phyloP scores from a whole-genome alignment of 2,797 vertebrate genomes.

The Hephaestus fuliginosus region DNA sequence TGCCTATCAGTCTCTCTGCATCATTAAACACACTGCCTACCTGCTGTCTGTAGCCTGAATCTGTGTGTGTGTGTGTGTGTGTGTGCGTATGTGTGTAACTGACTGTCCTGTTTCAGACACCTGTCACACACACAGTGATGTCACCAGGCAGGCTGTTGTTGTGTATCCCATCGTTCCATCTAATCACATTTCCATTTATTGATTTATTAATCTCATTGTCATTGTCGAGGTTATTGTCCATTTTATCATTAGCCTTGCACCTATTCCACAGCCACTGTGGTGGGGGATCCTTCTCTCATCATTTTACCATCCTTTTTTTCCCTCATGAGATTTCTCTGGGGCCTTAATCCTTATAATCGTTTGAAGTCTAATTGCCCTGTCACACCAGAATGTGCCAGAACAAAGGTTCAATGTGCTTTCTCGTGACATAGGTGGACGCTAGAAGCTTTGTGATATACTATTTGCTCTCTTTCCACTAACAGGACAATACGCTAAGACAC shows the following conservation, averaged over 20 bases:
- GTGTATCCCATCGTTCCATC: constrained; percentile 8
- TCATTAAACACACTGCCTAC: constrained; percentile 37
- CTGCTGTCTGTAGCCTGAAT: constrained; percentile 17
- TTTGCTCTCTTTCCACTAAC: neutral
- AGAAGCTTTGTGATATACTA: neutral
- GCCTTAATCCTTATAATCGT: constrained; percentile 18
- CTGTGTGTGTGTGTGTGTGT: neutral
- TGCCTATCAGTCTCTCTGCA: constrained; percentile 35
- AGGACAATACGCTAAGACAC: neutral
- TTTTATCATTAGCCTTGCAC: constrained; percentile 14
- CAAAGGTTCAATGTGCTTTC: neutral
- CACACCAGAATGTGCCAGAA: neutral
- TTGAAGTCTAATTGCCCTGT: constrained; percentile 19
- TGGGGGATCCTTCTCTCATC: neutral
- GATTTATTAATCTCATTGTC: constrained; percentile 32
- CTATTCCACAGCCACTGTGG: neutral
- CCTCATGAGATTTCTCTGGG: neutral
- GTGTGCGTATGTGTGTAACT: neutral
- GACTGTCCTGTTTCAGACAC: constrained; percentile 18
- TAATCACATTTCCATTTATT: constrained; percentile 6
- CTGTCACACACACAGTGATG: neutral
- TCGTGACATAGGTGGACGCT: neutral
- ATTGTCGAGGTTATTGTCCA: constrained; percentile 17
- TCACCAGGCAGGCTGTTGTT: constrained; percentile 9
- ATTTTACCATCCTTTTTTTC: neutral